Percentiles rank a stretch among this genome's conserved stretches.
phyloP scores from a whole-genome alignment of 2,888 invertebrate species.

The Diarsia dahlii region DNA sequence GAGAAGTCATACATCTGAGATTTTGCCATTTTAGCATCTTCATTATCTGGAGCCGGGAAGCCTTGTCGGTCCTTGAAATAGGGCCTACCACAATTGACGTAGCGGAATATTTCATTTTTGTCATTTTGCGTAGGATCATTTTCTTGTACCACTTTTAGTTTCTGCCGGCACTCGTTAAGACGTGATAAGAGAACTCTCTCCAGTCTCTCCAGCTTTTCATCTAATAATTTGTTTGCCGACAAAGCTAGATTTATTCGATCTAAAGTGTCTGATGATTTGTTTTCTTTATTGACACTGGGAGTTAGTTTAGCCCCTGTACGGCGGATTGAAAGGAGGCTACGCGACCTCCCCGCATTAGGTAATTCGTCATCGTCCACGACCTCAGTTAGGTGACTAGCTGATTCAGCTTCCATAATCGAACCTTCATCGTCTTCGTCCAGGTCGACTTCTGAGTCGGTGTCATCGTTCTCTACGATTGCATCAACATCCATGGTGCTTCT shows the following conservation, averaged over 20 bases:
- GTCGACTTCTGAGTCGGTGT: conserved; percentile 48
- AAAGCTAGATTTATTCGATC: conserved; percentile 76
- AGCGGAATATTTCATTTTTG: conserved; percentile 72
- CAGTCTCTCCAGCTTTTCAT: conserved; percentile 77
- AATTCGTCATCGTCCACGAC: conserved; percentile 69
- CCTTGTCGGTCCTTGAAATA: conserved; percentile 92
- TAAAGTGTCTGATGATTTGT: conserved; percentile 37
- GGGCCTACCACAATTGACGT: conserved; percentile 89
- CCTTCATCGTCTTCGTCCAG: conserved; percentile 73
- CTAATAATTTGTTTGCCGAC: conserved; percentile 81
- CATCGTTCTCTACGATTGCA: conserved; percentile 47
- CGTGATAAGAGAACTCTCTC: conserved; percentile 76
- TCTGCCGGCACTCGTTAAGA: conserved; percentile 79
- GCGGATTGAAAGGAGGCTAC: background rate
- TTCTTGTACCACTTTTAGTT: conserved; percentile 70
- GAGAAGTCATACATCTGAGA: conserved; percentile 86
- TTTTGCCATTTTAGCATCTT: conserved; percentile 88
- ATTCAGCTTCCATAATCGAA: conserved; percentile 69
- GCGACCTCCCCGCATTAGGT: background rate
- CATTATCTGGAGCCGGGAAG: conserved; percentile 90
- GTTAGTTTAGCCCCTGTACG: background rate
- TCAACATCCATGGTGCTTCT: conserved; percentile 61
- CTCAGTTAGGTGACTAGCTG: conserved; percentile 70
- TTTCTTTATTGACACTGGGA: background rate
- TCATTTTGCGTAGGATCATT: conserved; percentile 46